phyloP scores from a whole-genome alignment of 2,888 invertebrate genomes.

The Exephanes ischioxanthus region DNA sequence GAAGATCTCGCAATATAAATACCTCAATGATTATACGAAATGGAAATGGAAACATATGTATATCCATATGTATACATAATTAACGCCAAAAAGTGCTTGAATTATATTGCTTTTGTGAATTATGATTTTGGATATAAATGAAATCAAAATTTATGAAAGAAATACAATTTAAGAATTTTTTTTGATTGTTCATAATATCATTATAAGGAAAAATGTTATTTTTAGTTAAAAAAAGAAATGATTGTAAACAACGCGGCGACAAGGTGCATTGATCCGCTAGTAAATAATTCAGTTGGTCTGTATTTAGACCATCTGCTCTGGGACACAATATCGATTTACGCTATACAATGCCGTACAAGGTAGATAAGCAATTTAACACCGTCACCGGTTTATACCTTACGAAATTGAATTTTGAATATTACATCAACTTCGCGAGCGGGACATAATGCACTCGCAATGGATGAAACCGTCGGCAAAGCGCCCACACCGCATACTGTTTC shows the following conservation, averaged over 20 bases:
- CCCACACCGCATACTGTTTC: slow-evolving; percentile 1
- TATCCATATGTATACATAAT: neutral
- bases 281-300: neutral
- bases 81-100: neutral
- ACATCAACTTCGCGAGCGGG: neutral
- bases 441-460: neutral
- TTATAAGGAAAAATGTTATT: neutral
- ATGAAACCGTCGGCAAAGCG: slow-evolving; percentile 6
- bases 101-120: neutral
- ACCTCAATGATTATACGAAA: neutral
- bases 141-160: neutral
- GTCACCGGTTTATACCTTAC: slow-evolving; percentile 4
- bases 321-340: neutral
- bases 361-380: slow-evolving; percentile 10
- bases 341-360: neutral
- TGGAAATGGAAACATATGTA: neutral
- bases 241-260: neutral
- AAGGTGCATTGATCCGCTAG: neutral
- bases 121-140: no score
- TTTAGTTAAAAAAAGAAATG: neutral
- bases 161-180: no score
- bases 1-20: neutral
- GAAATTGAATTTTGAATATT: slow-evolving; percentile 33
- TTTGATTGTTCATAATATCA: neutral
- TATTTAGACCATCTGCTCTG: slow-evolving; percentile 16